Base-by-base conservation (phyloP, 2,888 invertebrate species). In the Aleiodes alternator region DNA sequence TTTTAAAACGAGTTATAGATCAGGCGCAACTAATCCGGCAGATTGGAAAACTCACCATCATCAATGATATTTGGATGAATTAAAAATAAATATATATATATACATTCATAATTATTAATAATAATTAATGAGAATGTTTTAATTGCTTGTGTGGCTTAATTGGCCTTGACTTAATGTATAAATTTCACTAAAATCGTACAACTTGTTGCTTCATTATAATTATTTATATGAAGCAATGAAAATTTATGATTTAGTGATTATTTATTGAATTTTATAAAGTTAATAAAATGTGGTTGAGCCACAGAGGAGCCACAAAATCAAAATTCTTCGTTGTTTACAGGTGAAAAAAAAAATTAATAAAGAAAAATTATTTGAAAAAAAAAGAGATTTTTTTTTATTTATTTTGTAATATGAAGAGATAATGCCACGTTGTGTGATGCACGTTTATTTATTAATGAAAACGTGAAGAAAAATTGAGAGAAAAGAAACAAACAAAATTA, bases 401-500 rank as follows among this genome's bases (percentile, higher is more conserved):
- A 29, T 31, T 59, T 50, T 5, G 29, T 53, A 29, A 14, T 6
- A 29, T 9, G 12, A 31, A n/a, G 51, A 51, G 51, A 53, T 31
- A 69, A 75, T 72, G 75, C 55, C 70, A 71, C 69, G 76, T 74
- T 76, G 76, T 78, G 76, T 75, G 76, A 73, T 69, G 77, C 74
- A 73, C 77, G 69, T 76, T 75, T 66, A 70, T 77, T 73, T 74
- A 64, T 80, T 78, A 78, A 81, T 80, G 79, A 80, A 74, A 79
- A 77, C 73, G 73, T 81, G 79, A 79, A 76, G 0, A 43, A 43
- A 76, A 71, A 76, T 73, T 70, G 74, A 48, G 69, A 69, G 66
- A 75, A 74, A 76, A 72, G 76, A 73, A 72, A 79, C 38, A 48
- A 48, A 31, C 12, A 51, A 68, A 68, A 68, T 51, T 51, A 64